Percentiles rank a stretch among this genome's conserved stretches.
Conservation (phyloP, 1,140 invertebrate genomes). For the Sitophilus oryzae region DNA sequence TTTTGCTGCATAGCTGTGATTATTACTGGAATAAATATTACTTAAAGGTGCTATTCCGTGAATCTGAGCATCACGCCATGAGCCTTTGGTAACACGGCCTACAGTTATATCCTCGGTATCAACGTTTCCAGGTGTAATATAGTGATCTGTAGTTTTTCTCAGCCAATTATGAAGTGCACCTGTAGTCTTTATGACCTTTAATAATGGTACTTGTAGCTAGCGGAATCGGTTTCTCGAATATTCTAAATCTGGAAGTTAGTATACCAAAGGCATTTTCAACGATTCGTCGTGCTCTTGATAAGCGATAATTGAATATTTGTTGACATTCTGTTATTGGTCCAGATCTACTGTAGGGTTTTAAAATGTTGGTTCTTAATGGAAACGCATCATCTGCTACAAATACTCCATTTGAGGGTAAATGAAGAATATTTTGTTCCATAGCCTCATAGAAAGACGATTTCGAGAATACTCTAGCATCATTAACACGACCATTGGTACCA, state of each 20-base stretch:
- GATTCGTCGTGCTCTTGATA: slow-evolving; percentile 1
- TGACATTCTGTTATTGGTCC: neutral
- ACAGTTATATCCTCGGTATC: too few relatives aligned
- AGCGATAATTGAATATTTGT: slow-evolving; percentile 6
- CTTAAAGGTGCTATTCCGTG: too few relatives aligned
- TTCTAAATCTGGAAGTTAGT: slow-evolving; percentile 4
- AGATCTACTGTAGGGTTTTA: too few relatives aligned
- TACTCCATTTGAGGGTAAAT: slow-evolving; percentile 3
- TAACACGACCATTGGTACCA: too few relatives aligned
- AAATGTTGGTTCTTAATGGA: slow-evolving; percentile 3
- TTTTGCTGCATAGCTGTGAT: neutral
- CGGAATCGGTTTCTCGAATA: slow-evolving; percentile 1
- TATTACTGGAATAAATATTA: slow-evolving; percentile 3
- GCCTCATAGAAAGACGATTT: too few relatives aligned
- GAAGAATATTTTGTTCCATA: slow-evolving; percentile 3
- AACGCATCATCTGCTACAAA: slow-evolving; percentile 4
- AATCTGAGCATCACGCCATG: neutral
- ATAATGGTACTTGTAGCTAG: too few relatives aligned
- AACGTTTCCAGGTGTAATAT: neutral
- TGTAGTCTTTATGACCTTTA: too few relatives aligned
- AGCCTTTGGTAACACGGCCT: too few relatives aligned
- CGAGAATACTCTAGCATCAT: too few relatives aligned
- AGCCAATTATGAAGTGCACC: too few relatives aligned
- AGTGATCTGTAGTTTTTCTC: too few relatives aligned
- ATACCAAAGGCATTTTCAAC: neutral